Evolutionary conservation across 2,113 vertebrate species (phyloP).

Genomic region (Anser brachyrhynchus): DNA sequence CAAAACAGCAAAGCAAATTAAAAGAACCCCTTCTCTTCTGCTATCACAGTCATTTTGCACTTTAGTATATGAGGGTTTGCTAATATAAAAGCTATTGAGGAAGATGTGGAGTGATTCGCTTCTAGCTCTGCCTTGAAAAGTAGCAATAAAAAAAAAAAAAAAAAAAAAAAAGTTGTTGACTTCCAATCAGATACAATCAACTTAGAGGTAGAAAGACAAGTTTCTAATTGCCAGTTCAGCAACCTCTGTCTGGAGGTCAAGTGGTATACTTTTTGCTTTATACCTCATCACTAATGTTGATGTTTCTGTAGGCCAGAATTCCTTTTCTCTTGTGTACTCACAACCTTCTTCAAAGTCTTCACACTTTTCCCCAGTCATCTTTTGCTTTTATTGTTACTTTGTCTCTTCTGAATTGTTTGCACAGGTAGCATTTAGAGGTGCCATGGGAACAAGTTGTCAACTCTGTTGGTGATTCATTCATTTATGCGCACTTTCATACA

Average conservation of each 20-base stretch:
- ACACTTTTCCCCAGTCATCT: neutral
- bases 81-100: slow-evolving; percentile 18
- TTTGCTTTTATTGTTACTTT: neutral
- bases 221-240: neutral
- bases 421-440: neutral
- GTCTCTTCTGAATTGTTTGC: neutral
- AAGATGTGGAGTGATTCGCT: neutral
- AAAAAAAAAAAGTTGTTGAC: neutral
- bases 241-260: neutral
- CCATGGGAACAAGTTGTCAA: neutral
- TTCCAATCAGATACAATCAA: neutral
- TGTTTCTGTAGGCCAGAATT: neutral
- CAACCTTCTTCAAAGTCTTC: neutral
- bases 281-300: neutral
- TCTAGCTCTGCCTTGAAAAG: neutral
- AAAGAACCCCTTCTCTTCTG: neutral
- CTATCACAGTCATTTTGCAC: neutral
- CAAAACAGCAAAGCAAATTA: slow-evolving; percentile 22
- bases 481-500: neutral
- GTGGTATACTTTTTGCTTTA: neutral
- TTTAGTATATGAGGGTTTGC: neutral
- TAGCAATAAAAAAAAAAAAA: neutral
- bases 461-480: neutral
- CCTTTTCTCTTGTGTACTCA: neutral
- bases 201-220: neutral